Base-by-base conservation (phyloP, 92 coral and sea anemone species). In the Heliopora coerulea region DNA sequence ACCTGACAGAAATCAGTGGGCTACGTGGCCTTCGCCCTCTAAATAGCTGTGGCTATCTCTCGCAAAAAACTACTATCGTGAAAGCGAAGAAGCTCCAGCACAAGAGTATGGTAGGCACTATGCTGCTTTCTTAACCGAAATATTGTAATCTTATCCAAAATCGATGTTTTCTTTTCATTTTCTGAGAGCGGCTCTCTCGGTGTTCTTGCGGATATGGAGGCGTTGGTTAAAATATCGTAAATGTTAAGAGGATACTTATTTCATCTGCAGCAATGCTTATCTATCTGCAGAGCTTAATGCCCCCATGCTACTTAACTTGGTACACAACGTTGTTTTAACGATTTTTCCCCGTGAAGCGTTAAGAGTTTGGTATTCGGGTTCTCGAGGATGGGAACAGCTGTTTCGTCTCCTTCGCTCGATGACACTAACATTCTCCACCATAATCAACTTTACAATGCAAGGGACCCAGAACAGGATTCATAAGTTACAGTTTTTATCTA, bases 141-240 rank as follows among this genome's bases (percentile, higher is more conserved):
- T n/a, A n/a, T n/a, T n/a, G n/a, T n/a, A n/a, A n/a, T n/a, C n/a
- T n/a, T n/a, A n/a, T n/a, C n/a, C n/a, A n/a, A n/a, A n/a, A n/a
- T n/a, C n/a, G n/a, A n/a, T n/a, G n/a, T n/a, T n/a, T n/a, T n/a
- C n/a, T n/a, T n/a, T n/a, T n/a, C n/a, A n/a, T n/a, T n/a, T n/a
- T n/a, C n/a, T n/a, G n/a, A n/a, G n/a, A n/a, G n/a, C n/a, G n/a
- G n/a, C n/a, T n/a, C n/a, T n/a, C n/a, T n/a, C n/a, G n/a, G n/a
- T n/a, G n/a, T 65, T 65, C 28, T 40, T 65, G 72, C 56, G 72
- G 48, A 65, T 65, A 7, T 65, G 72, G 72, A 65, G 72, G 37
- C 33, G 56, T 40, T 65, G 54, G 72, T 32, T 65, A 19, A 40
- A 40, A n/a, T 15, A 65, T 39, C 35, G 40, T 40, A 33, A 40